phyloP scores from a whole-genome alignment of 2,888 invertebrate species.

The Trachelus tabidus region DNA sequence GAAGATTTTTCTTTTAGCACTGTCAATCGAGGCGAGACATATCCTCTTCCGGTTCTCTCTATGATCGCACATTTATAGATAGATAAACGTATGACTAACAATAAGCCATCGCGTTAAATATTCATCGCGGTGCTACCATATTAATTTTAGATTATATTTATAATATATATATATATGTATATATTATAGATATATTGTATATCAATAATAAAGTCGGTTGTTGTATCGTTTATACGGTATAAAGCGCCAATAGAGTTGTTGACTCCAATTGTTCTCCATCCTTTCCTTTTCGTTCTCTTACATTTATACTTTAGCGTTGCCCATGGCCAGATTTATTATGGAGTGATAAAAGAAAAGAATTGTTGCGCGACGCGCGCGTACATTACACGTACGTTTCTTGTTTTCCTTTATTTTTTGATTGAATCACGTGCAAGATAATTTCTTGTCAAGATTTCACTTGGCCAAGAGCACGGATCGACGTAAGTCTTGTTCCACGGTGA shows the following conservation, averaged over 20 bases:
- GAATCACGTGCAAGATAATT: not conserved
- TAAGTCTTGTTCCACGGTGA: constrained; percentile 16
- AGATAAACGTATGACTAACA: not conserved
- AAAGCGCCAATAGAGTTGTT: not conserved
- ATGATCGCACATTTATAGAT: not conserved
- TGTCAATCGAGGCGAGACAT: not conserved
- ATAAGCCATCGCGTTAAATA: not conserved
- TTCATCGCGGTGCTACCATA: not conserved
- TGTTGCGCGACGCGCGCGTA: not conserved
- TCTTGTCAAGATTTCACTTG: constrained; percentile 1
- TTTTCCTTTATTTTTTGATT: not conserved
- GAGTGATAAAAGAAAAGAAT: not conserved
- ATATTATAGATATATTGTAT: not conserved
- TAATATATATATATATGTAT: not conserved
- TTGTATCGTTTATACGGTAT: not conserved
- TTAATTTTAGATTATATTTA: not conserved
- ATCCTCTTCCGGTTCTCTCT: not conserved
- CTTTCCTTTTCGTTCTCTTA: not conserved
- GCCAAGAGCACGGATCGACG: constrained; percentile 12
- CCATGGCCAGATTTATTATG: not conserved
- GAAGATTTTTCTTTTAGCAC: not conserved
- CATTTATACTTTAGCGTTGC: not conserved
- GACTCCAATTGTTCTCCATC: not conserved
- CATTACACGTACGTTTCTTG: not conserved
- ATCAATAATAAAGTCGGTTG: not conserved